Conservation (phyloP, 2,113 vertebrate genomes). For the Notarius lentiginosus region DNA sequence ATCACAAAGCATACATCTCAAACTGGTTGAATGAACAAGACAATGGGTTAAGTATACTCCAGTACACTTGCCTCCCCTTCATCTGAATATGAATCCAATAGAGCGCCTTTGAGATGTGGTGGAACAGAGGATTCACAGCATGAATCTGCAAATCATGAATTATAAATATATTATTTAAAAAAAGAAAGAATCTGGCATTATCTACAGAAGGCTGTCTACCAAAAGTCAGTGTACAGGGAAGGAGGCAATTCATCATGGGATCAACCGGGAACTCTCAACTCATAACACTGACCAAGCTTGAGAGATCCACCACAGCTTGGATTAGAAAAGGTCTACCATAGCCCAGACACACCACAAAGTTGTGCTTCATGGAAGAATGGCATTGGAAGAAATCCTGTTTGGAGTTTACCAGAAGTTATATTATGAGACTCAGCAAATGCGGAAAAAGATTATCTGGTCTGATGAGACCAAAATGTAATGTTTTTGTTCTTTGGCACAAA, state of each 20-base stretch:
- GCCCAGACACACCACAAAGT: not conserved
- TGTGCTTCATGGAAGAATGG: not conserved
- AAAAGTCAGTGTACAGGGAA: not conserved
- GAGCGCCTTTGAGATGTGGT: not conserved
- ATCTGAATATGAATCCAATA: not conserved
- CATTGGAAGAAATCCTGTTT: not conserved
- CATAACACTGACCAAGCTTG: no score
- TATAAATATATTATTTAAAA: not conserved
- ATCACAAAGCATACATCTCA: not conserved
- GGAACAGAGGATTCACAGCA: not conserved
- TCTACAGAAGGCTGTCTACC: not conserved
- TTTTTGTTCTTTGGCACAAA: not conserved
- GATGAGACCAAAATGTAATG: not conserved
- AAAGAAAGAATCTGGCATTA: not conserved
- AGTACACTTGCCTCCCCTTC: not conserved
- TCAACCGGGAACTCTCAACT: not conserved
- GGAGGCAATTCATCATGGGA: not conserved
- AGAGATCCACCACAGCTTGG: not conserved
- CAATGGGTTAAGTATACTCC: not conserved
- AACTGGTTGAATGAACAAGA: not conserved
- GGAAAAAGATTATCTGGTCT: not conserved
- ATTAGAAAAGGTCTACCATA: not conserved
- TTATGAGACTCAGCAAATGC: not conserved
- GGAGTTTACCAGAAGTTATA: not conserved
- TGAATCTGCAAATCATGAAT: not conserved